Evolutionary conservation across 2,797 vertebrate genomes (phyloP).

Genomic region (Chromobotia macracanthus): DNA sequence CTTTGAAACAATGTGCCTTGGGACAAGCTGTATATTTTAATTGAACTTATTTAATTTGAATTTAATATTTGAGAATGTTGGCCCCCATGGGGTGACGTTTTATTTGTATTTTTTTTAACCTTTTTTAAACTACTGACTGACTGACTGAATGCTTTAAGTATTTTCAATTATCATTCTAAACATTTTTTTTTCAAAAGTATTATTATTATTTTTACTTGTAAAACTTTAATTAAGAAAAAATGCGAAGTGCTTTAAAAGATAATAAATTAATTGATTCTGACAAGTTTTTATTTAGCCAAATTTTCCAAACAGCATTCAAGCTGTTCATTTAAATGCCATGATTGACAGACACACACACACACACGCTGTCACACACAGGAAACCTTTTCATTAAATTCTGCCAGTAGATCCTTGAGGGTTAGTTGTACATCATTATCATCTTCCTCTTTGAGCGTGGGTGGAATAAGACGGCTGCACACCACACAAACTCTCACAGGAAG

Average conservation of each 20-base stretch:
- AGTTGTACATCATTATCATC: constrained; percentile 69
- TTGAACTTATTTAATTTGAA: too few species aligned
- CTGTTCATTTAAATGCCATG: constrained; percentile 1
- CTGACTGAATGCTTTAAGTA: too few species aligned
- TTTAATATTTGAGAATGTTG: too few species aligned
- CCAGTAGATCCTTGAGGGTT: constrained; percentile 75
- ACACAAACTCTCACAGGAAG: constrained; percentile 84
- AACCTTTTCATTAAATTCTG: constrained; percentile 77
- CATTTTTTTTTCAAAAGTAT: neutral
- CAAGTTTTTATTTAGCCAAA: neutral
- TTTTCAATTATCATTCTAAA: too few species aligned
- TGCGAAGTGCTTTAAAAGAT: neutral
- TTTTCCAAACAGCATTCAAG: neutral
- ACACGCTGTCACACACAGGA: neutral
- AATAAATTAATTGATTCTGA: neutral
- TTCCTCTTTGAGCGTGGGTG: constrained; percentile 66
- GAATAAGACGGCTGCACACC: constrained; percentile 82
- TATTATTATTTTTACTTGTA: neutral
- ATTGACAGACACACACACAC: neutral
- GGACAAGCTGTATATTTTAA: too few species aligned
- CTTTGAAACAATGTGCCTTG: too few species aligned
- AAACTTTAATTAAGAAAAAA: neutral
- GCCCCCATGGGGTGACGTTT: too few species aligned
- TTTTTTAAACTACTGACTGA: too few species aligned
- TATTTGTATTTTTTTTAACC: too few species aligned